Percentiles rank a stretch among this genome's conserved stretches.
These are phyloP conservation scores for Pogonocichla stellata DNA, from an alignment of 2,113 vertebrate genomes.

Conservation along the genomic window DNA sequence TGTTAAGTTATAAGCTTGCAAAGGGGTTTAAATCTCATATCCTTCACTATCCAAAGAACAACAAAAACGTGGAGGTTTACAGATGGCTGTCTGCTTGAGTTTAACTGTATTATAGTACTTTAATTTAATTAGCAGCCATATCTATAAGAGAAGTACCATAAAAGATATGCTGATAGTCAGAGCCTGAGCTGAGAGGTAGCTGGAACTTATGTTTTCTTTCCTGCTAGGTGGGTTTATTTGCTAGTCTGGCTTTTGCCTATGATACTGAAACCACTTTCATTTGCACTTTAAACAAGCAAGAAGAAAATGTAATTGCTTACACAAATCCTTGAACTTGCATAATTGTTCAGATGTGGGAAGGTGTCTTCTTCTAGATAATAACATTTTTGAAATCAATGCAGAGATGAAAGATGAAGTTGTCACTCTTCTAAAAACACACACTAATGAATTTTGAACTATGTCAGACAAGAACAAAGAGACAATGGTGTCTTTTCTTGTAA, in stretches of 20 bases:
- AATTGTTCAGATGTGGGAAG: background rate
- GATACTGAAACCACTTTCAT: background rate
- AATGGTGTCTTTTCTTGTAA: background rate
- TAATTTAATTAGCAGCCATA: background rate
- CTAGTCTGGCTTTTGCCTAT: background rate
- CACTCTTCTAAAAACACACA: conserved; percentile 19
- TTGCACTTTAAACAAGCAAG: background rate
- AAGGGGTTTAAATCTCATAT: background rate
- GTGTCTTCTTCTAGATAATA: background rate
- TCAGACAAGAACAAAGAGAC: background rate
- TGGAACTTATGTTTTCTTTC: background rate
- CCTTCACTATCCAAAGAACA: background rate
- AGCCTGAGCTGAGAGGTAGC: background rate
- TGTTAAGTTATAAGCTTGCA: background rate
- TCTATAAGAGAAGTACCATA: background rate
- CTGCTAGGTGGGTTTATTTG: background rate
- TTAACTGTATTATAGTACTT: background rate
- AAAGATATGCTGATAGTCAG: background rate
- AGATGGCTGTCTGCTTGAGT: background rate
- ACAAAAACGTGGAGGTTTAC: background rate
- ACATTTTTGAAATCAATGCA: background rate
- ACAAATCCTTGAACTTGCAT: background rate
- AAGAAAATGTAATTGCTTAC: background rate
- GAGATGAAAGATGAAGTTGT: conserved; percentile 27
- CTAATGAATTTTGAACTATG: conserved; percentile 29